phyloP scores from a whole-genome alignment of 2,797 vertebrate genomes.

The Anas acuta region DNA sequence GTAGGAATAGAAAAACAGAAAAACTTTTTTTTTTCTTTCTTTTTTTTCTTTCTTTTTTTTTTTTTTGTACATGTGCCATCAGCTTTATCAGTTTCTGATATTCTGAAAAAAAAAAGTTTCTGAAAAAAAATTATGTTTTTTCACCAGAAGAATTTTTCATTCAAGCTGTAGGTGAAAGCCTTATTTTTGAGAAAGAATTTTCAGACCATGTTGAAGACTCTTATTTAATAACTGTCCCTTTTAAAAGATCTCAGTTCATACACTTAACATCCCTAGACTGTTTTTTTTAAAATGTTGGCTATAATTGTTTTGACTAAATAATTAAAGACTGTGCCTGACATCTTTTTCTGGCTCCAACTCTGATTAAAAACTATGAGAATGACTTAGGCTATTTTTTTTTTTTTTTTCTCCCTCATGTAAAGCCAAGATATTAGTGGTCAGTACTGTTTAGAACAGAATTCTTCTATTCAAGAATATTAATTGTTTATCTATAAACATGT shows the following conservation, averaged over 20 bases:
- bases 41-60: rapidly evolving
- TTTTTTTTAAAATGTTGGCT: neutral
- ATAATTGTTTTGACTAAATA: neutral
- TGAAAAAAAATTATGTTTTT: neutral
- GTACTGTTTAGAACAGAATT: neutral
- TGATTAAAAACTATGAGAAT: neutral
- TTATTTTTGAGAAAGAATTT: neutral
- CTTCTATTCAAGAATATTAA: neutral
- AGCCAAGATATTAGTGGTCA: neutral
- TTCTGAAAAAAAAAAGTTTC: neutral
- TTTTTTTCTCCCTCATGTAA: neutral
- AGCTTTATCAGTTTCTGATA: neutral
- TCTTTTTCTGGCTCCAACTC: neutral
- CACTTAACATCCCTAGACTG: neutral
- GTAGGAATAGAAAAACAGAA: neutral
- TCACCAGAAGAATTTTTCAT: neutral
- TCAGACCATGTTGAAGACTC: neutral
- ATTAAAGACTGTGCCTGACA: neutral
- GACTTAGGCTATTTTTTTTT: neutral
- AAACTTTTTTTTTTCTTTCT: too few relatives aligned
- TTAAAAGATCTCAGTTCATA: neutral
- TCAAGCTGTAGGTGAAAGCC: neutral
- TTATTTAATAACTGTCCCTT: neutral
- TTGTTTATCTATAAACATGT: neutral
- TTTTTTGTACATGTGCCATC: neutral